A percentile compares a stretch with the other conserved stretches of the same genome.
These are phyloP conservation scores for Nipponia nippon DNA, from an alignment of 2,113 vertebrate genomes.

Conservation along the genomic window DNA sequence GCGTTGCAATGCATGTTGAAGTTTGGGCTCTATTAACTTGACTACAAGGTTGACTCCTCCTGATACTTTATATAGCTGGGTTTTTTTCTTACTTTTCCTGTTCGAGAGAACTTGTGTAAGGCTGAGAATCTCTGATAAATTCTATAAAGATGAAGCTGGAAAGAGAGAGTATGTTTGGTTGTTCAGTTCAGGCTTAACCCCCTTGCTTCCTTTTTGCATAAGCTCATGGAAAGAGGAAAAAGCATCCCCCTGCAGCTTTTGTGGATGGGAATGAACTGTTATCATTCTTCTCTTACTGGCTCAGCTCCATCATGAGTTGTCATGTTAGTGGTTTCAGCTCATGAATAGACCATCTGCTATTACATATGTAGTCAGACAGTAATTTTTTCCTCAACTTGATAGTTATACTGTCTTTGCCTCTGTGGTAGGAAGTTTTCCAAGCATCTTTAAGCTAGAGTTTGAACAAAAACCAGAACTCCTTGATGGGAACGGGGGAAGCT, in stretches of 20 bases:
- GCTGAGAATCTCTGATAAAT: not conserved
- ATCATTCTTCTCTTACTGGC: not conserved
- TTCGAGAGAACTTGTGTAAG: not conserved
- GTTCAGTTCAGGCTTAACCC: not conserved
- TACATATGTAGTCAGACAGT: not conserved
- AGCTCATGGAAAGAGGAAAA: not conserved
- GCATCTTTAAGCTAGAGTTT: not conserved
- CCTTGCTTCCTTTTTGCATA: not conserved
- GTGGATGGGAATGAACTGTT: not conserved
- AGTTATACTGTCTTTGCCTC: not conserved
- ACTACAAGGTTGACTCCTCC: not conserved
- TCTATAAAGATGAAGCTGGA: not conserved
- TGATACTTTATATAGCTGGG: fast-evolving
- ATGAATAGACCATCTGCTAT: not conserved
- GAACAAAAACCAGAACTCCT: not conserved
- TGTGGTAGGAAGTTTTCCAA: not conserved
- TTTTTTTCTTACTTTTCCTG: not conserved
- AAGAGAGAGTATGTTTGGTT: not conserved
- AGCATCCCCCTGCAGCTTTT: not conserved
- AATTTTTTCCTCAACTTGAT: not conserved
- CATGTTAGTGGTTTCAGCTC: not conserved
- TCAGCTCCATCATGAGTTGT: not conserved
- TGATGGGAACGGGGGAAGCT: not conserved
- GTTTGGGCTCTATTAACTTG: not conserved
- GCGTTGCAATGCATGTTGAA: not conserved